Base-by-base conservation (phyloP, 2,113 vertebrate species). In the Myiozetetes cayanensis region DNA sequence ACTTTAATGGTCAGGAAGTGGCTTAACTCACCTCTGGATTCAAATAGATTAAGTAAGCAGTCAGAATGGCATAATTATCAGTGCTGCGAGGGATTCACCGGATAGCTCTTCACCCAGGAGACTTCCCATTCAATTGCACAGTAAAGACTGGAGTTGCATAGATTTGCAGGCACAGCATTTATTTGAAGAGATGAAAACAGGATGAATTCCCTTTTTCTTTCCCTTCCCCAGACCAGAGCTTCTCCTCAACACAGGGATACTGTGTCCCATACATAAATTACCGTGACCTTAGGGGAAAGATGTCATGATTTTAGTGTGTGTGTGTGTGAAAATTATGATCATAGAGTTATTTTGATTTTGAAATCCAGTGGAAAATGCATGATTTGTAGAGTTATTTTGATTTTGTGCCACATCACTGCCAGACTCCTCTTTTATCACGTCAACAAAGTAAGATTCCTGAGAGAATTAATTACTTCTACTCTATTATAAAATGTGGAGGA, bases 1-100 rank as follows among this genome's bases (percentile, higher is more conserved):
- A 96, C 97, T 97, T 97, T 97, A 97, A 98, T 97, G 96, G 97
- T 97, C 98, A 97, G 97, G 95, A 97, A 97, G 98, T 97, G 97
- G 97, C 97, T 96, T 97, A 97, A 96, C 97, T 98, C 97, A 97
- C 98, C 97, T 98, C 97, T 96, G 93, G 96, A 97, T 97, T 98
- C 98, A 97, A 95, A 98, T 97, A 97, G 96, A 98, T 97, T 97
- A 97, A 97, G 96, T 93, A 97, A 97, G 96, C 96, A 95, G 96
- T 97, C 96, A 95, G 96, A 96, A 93, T 68, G 87, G 97, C 93
- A 67, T 97, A 97, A 97, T 97, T 97, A 96, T 89, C 96, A 91
- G 91, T 30, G 91, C 97, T 96, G 80, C 80, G 7, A 97, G 96
- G 95, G 91, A 96, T 93, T 96, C 96, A 59, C 82, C 9, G 53